phyloP scores from a whole-genome alignment of 2,113 vertebrate genomes.

The Myxocyprinus asiaticus region DNA sequence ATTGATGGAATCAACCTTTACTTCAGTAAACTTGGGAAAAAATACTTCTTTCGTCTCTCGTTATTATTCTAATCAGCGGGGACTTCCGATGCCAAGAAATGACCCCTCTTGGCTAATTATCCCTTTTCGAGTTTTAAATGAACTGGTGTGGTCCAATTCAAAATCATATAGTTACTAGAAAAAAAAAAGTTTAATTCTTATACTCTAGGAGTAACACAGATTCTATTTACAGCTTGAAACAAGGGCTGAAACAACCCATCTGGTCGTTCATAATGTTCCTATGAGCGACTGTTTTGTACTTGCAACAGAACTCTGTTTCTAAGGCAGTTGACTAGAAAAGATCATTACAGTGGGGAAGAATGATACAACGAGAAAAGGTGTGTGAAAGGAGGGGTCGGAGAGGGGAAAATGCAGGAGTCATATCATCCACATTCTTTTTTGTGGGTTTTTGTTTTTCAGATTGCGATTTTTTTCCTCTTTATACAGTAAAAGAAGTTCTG shows the following conservation, averaged over 20 bases:
- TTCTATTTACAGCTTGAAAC: constrained; percentile 88
- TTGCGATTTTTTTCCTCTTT: constrained; percentile 13
- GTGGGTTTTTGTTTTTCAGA: constrained; percentile 21
- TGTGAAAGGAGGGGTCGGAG: constrained; percentile 64
- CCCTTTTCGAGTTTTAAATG: constrained; percentile 79
- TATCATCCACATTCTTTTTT: constrained; percentile 34
- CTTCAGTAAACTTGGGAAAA: constrained; percentile 77
- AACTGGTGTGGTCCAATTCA: constrained; percentile 84
- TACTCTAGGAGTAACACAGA: constrained; percentile 89
- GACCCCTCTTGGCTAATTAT: constrained; percentile 83
- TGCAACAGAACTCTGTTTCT: constrained; percentile 87
- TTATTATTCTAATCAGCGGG: constrained; percentile 73
- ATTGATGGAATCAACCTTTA: constrained; percentile 77
- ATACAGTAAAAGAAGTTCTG: constrained; percentile 38
- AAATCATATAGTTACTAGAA: constrained; percentile 83
- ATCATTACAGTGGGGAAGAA: constrained; percentile 78
- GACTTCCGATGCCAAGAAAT: constrained; percentile 65
- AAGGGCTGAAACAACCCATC: constrained; percentile 70
- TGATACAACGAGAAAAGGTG: constrained; percentile 38
- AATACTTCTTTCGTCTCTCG: constrained; percentile 75
- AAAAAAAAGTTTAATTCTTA: constrained; percentile 83
- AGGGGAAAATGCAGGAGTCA: constrained; percentile 1
- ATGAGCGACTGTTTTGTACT: constrained; percentile 89
- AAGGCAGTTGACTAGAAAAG: constrained; percentile 89
- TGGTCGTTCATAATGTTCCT: constrained; percentile 85